Percentiles rank a stretch among this genome's conserved stretches.
Evolutionary conservation across 2,888 invertebrate genomes (phyloP).

Genomic region (Idaea biselata): DNA sequence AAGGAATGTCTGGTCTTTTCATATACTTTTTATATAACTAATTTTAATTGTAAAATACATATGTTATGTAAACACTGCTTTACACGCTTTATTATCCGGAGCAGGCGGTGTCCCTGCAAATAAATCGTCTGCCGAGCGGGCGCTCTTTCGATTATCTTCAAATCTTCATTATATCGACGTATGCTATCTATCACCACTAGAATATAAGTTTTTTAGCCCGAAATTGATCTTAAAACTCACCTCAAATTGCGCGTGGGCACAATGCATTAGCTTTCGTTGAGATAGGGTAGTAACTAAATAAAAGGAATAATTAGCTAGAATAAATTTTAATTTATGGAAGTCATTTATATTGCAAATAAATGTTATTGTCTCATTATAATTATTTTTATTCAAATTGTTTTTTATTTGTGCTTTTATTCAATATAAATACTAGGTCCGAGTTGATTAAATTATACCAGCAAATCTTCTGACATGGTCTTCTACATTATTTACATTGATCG

Average conservation of each 20-base stretch:
- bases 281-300: no score
- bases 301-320: background rate
- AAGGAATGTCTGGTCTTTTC: no score
- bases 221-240: background rate
- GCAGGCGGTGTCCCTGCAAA: conserved; percentile 70
- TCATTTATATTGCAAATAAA: background rate
- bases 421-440: background rate
- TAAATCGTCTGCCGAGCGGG: conserved; percentile 74
- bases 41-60: conserved; percentile 8
- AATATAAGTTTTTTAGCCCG: conserved; percentile 9
- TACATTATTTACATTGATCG: background rate
- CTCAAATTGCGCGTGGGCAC: no score
- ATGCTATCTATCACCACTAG: conserved; percentile 47
- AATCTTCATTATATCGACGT: conserved; percentile 79
- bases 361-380: background rate
- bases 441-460: background rate
- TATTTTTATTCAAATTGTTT: background rate
- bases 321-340: background rate
- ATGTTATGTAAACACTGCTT: conserved; percentile 35
- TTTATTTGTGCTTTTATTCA: background rate
- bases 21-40: no score
- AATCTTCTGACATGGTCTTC: background rate
- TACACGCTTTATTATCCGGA: conserved; percentile 78
- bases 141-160: conserved; percentile 80
- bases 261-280: no score